phyloP scores from a whole-genome alignment of 35 echinoderm and acorn worm species.

The Apostichopus californicus region DNA sequence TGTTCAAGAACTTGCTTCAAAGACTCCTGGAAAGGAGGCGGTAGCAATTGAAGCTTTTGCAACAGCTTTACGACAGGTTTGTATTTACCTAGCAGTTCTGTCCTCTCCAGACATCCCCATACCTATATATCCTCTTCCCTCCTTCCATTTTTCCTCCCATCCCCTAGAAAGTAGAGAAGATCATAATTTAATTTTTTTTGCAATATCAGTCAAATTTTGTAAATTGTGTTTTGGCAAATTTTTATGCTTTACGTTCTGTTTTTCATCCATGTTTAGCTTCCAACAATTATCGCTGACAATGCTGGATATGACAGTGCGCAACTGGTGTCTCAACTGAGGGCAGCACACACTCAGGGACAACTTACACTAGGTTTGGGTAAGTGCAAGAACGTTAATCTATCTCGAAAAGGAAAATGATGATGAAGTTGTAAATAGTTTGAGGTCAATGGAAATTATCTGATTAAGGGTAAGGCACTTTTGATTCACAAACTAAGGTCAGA shows the following conservation, averaged over 20 bases:
- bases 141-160: not conserved
- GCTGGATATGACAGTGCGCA: slow-evolving; percentile 94
- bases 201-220: not conserved
- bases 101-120: too few relatives aligned
- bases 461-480: too few relatives aligned
- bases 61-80: slow-evolving; percentile 77
- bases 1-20: slow-evolving; percentile 80
- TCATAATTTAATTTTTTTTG: not conserved
- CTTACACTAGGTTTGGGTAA: slow-evolving; percentile 80
- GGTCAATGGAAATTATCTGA: too few relatives aligned
- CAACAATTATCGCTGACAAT: slow-evolving; percentile 97
- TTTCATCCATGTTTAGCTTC: slow-evolving; percentile 55
- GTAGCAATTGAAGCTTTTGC: slow-evolving; percentile 98
- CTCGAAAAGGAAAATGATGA: too few relatives aligned
- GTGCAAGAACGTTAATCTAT: not conserved
- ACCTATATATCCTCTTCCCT: not conserved
- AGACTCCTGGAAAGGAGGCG: slow-evolving; percentile 95
- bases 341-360: slow-evolving; percentile 81
- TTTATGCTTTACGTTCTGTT: not conserved
- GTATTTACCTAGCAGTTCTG: not conserved
- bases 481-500: too few relatives aligned
- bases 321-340: slow-evolving; percentile 82
- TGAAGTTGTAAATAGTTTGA: too few relatives aligned
- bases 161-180: not conserved
- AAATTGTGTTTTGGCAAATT: not conserved